These are phyloP conservation scores for Poeciliopsis prolifica DNA, from an alignment of 2,113 vertebrate species.

Conservation along the genomic window DNA sequence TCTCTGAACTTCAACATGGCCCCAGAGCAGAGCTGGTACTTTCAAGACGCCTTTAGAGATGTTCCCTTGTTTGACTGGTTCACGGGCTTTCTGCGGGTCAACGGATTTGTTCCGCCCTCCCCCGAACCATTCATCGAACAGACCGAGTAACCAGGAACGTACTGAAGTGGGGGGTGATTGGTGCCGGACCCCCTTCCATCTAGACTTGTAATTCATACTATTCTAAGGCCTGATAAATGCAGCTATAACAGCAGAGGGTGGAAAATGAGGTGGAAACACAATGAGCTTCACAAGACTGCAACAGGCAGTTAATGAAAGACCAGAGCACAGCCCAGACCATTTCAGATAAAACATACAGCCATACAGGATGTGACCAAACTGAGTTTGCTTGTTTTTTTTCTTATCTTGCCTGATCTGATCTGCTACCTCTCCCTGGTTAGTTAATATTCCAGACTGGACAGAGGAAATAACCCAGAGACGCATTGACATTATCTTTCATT, in stretches of 20 bases:
- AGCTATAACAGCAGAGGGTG: too few species aligned
- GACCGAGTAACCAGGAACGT: not conserved
- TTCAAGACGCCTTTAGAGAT: not conserved
- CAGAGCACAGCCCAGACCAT: not conserved
- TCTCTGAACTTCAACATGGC: not conserved
- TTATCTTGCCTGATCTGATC: not conserved
- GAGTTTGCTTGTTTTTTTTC: not conserved
- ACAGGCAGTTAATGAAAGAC: too few species aligned
- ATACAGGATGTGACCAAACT: not conserved
- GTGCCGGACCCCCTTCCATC: not conserved
- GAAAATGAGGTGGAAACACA: too few species aligned
- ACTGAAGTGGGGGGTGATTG: not conserved
- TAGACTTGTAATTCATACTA: not conserved
- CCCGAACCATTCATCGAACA: too few species aligned
- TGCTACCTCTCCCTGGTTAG: too few species aligned
- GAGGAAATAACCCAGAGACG: too few species aligned
- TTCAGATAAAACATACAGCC: not conserved
- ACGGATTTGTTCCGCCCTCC: not conserved
- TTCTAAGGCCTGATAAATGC: not conserved
- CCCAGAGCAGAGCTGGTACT: not conserved
- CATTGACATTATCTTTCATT: too few species aligned
- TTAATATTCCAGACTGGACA: too few species aligned
- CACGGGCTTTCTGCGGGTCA: too few species aligned
- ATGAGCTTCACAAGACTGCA: too few species aligned
- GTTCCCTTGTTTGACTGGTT: not conserved